A percentile compares a stretch with the other conserved stretches of the same genome.
phyloP scores from a whole-genome alignment of 2,797 vertebrate species.

The Oceanodroma leucorhoa region DNA sequence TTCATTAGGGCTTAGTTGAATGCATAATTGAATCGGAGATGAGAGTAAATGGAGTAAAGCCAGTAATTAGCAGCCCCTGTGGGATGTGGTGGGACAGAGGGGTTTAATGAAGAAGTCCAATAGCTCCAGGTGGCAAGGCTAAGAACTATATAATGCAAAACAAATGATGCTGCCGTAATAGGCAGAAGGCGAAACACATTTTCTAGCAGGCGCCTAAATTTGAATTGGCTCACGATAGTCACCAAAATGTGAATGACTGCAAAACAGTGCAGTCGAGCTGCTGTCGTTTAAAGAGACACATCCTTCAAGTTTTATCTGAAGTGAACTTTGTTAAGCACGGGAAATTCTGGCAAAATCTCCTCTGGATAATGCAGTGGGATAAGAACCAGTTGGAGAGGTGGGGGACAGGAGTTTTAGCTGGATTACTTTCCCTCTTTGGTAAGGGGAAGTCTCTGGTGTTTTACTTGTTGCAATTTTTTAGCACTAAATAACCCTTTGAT shows the following conservation, averaged over 20 bases:
- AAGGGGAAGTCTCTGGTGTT: constrained; percentile 42
- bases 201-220: constrained; percentile 59
- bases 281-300: constrained; percentile 2
- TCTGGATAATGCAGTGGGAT: neutral
- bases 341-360: neutral
- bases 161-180: constrained; percentile 34
- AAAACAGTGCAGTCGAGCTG: neutral
- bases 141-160: constrained; percentile 60
- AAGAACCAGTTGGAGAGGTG: neutral
- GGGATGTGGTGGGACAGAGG: constrained; percentile 81
- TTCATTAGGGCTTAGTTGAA: constrained; percentile 65
- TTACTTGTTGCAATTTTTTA: constrained; percentile 58
- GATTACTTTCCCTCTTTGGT: constrained; percentile 18
- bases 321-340: neutral
- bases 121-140: constrained; percentile 77
- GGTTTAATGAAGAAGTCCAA: constrained; percentile 77
- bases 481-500: constrained; percentile 61
- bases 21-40: constrained; percentile 81
- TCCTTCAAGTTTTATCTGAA: neutral
- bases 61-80: constrained; percentile 83
- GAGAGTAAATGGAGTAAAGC: constrained; percentile 79
- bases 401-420: neutral
- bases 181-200: constrained; percentile 66
- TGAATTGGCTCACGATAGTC: constrained; percentile 9
- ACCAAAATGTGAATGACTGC: constrained; percentile 49